Percentiles rank a stretch among this genome's conserved stretches.
These are phyloP conservation scores for Lumbricus terrestris DNA, from an alignment of 2,888 invertebrate genomes.

Conservation along the genomic window DNA sequence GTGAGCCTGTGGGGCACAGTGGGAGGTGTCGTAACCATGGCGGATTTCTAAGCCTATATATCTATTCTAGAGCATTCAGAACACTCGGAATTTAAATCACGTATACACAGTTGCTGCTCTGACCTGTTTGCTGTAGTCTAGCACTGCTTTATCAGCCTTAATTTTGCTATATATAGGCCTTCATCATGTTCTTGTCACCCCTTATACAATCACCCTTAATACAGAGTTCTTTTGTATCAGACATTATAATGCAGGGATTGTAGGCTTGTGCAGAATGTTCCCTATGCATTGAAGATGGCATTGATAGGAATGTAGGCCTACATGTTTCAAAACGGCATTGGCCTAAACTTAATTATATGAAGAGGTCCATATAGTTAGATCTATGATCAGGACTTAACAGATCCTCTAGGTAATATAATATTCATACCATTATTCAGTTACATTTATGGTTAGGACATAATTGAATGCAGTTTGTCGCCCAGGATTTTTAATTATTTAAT, in stretches of 20 bases:
- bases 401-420: too few species aligned
- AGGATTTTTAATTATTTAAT: too few species aligned
- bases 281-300: neutral
- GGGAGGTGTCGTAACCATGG: neutral
- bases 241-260: too few species aligned
- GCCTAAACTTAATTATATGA: too few species aligned
- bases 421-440: too few species aligned
- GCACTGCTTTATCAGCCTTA: neutral
- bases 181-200: too few species aligned
- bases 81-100: neutral
- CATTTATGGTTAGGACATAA: too few species aligned
- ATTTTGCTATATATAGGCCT: too few species aligned
- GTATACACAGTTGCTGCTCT: neutral
- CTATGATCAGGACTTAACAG: too few species aligned
- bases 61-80: neutral
- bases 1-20: neutral
- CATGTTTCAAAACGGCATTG: too few species aligned
- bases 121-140: neutral
- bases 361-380: too few species aligned
- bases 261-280: neutral
- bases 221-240: neutral
- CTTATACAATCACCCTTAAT: neutral
- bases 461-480: too few species aligned
- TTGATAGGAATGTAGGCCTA: neutral
- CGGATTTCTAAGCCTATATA: neutral